These are phyloP conservation scores for Microctonus aethiopoides DNA, from an alignment of 2,888 invertebrate genomes.

Conservation along the genomic window DNA sequence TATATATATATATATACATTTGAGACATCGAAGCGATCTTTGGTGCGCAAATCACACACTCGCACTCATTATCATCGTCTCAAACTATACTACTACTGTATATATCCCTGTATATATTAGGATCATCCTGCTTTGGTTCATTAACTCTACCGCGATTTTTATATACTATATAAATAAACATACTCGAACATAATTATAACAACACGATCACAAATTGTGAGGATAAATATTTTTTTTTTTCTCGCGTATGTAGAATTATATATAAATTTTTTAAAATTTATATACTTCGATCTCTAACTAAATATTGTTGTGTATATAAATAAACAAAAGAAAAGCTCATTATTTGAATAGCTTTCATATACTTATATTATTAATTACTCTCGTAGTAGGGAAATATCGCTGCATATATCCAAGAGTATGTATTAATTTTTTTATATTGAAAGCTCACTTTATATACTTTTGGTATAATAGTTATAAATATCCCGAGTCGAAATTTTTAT, in stretches of 20 bases:
- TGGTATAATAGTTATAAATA: no score
- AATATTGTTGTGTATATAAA: not conserved
- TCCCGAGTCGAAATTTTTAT: no score
- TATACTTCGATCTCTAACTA: not conserved
- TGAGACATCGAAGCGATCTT: not conserved
- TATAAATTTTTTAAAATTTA: not conserved
- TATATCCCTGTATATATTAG: not conserved
- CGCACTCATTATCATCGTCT: constrained; percentile 29
- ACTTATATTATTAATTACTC: no score
- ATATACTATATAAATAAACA: no score
- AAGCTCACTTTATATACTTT: no score
- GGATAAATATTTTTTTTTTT: not conserved
- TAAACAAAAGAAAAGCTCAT: no score
- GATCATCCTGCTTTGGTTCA: constrained; percentile 25
- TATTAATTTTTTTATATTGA: no score
- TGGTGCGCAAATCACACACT: not conserved
- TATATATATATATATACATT: not conserved
- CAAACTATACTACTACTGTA: constrained; percentile 12
- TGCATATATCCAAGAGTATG: no score
- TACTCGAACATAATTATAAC: constrained; percentile 7
- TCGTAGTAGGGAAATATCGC: no score
- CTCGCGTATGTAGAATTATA: no score
- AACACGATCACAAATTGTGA: constrained; percentile 8
- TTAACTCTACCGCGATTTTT: constrained; percentile 22
- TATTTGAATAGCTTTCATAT: no score